Percentiles rank a stretch among this genome's conserved stretches.
phyloP scores from a whole-genome alignment of 1,140 invertebrate genomes.

The Ooceraea biroi region DNA sequence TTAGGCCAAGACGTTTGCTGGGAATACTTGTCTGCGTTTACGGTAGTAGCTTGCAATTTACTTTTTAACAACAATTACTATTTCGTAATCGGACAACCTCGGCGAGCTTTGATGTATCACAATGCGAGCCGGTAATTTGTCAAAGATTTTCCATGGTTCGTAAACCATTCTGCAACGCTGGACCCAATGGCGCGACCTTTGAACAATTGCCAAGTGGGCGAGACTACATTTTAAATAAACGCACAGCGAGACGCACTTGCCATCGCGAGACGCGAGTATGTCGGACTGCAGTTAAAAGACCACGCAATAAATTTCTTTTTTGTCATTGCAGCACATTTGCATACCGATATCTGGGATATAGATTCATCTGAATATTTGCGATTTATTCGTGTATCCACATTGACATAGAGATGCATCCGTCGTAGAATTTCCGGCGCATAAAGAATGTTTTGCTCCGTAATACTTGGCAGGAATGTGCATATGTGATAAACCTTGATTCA shows the following conservation, averaged over 20 bases:
- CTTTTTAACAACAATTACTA: slow-evolving; percentile 5
- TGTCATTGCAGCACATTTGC: neutral
- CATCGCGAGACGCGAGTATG: slow-evolving; percentile 36
- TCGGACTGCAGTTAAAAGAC: slow-evolving; percentile 1
- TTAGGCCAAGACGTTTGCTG: neutral
- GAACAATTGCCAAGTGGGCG: slow-evolving; percentile 74
- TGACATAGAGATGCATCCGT: neutral
- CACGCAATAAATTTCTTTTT: neutral
- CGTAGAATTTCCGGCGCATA: neutral
- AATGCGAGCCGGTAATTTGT: neutral
- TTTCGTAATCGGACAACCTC: slow-evolving; percentile 4
- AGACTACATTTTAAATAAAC: slow-evolving; percentile 75
- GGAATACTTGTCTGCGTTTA: neutral
- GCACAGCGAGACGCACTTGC: slow-evolving; percentile 22
- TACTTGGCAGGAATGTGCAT: slow-evolving; percentile 66
- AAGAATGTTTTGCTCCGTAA: neutral
- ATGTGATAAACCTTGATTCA: slow-evolving; percentile 75
- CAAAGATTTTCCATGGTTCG: slow-evolving; percentile 55
- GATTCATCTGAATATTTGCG: neutral
- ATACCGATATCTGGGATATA: neutral
- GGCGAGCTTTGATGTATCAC: neutral
- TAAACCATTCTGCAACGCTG: slow-evolving; percentile 46
- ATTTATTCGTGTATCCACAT: neutral
- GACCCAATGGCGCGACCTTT: slow-evolving; percentile 74
- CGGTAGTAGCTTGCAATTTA: neutral